phyloP scores from a whole-genome alignment of 2,113 vertebrate genomes.

The Edolisoma coerulescens region DNA sequence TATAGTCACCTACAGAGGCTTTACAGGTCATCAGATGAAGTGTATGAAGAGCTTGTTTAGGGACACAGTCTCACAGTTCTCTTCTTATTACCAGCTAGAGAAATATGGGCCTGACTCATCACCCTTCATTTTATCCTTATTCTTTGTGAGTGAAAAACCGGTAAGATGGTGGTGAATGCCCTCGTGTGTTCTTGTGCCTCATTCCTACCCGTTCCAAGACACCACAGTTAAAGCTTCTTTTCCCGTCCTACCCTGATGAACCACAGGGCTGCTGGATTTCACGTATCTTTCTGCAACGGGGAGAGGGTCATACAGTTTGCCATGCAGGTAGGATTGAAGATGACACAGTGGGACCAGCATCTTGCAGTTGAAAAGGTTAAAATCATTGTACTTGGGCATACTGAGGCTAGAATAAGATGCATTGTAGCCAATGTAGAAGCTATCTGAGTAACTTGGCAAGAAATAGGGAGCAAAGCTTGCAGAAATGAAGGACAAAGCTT shows the following conservation, averaged over 20 bases:
- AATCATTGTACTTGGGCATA: too few relatives aligned
- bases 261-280: not conserved
- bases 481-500: too few relatives aligned
- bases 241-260: not conserved
- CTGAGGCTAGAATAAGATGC: too few relatives aligned
- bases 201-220: not conserved
- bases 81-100: not conserved
- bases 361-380: too few relatives aligned
- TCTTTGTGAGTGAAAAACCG: not conserved
- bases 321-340: not conserved
- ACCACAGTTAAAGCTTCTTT: not conserved
- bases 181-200: not conserved
- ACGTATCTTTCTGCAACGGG: fast-evolving
- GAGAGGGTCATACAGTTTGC: not conserved
- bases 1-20: not conserved
- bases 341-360: not conserved
- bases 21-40: not conserved
- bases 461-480: too few relatives aligned
- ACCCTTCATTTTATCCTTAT: not conserved
- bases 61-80: not conserved
- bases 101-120: not conserved
- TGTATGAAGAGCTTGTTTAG: not conserved
- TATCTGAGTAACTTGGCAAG: too few relatives aligned
- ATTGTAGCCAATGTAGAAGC: too few relatives aligned
- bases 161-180: not conserved